Base-by-base conservation (phyloP, 1,140 invertebrate species). In the Drosophila repletoides region DNA sequence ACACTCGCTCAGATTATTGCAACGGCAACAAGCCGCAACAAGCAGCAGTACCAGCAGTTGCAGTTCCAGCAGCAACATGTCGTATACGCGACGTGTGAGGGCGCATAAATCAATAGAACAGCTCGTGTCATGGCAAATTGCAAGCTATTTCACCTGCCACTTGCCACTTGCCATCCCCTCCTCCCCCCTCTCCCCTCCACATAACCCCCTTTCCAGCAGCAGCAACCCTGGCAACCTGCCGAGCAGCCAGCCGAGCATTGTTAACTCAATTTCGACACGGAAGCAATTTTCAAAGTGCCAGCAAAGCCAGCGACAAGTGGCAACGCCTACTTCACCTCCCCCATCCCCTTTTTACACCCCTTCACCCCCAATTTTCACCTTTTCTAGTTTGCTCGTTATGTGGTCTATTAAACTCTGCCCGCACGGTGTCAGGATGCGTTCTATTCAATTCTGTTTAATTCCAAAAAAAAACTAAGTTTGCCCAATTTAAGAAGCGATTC, bases 201-300 rank as follows among this genome's bases (percentile, higher is more conserved):
- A n/a, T 34, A 19, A 17, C 12, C 14, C 15, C 5, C n/a, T 40
- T 10, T 29, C 51, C 33, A 34, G 34, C 69, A 52, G n/a, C n/a
- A n/a, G n/a, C n/a, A n/a, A n/a, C n/a, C 52, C 34, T 26, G 36
- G 26, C 56, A 26, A 26, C 10, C 46, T 22, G 15, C 24, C 48
- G 41, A 31, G 26, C 58, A 61, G 40, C 14, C 58, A 26, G 49
- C 48, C 76, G 36, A 66, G 73, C 65, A 70, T 74, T 77, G 70
- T 77, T 83, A 83, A 83, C 77, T 83, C 73, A 77, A 83, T 83
- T 83, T 83, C 65, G 63, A 83, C 79, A 83, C 79, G 79, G 79
- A 83, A 76, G 73, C 77, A 83, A 76, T 73, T 77, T 66, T 31
- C 69, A 45, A 59, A 46, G 64, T 71, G 71, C 21, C 36, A 60